Base-by-base conservation (phyloP, 2,888 invertebrate genomes). In the Mayetiola destructor region DNA sequence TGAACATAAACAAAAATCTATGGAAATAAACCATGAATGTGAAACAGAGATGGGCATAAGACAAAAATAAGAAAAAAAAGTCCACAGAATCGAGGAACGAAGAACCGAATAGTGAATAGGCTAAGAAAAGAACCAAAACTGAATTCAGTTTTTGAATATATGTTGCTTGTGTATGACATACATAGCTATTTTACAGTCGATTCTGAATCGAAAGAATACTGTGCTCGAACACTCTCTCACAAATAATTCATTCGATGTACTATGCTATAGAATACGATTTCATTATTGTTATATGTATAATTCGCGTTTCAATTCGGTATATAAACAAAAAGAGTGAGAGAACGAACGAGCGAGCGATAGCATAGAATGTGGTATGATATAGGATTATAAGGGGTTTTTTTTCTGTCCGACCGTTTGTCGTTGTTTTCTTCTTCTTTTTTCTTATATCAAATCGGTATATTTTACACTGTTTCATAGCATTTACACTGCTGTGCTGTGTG, bases 331-430 rank as follows among this genome's bases (percentile, higher is more conserved):
- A n/a, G n/a, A n/a, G n/a, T n/a, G n/a, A n/a, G n/a, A n/a, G n/a
- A n/a, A n/a, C n/a, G n/a, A n/a, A n/a, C n/a, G n/a, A n/a, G n/a
- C n/a, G n/a, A n/a, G n/a, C n/a, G n/a, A n/a, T n/a, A n/a, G n/a
- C n/a, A n/a, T n/a, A n/a, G n/a, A n/a, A n/a, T n/a, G n/a, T n/a
- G n/a, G n/a, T n/a, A n/a, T n/a, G n/a, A 42, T 3, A 27, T 27
- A 48, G 48, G 48, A 48, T 48, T 48, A n/a, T n/a, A 48, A 48
- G 48, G 48, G 48, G 23, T 48, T 48, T 48, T 48, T 48, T 39
- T 39, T 39, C 16, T 48, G 27, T 48, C 27, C 48, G 16, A 48
- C 21, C 48, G 48, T 48, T 48, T 16, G 48, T 27, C 48, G 48
- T 48, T 48, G 23, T 27, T 27, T 48, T 48, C 48, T 48, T 42